phyloP scores from a whole-genome alignment of 2,888 invertebrate genomes.

The Drosophila hamatofila region DNA sequence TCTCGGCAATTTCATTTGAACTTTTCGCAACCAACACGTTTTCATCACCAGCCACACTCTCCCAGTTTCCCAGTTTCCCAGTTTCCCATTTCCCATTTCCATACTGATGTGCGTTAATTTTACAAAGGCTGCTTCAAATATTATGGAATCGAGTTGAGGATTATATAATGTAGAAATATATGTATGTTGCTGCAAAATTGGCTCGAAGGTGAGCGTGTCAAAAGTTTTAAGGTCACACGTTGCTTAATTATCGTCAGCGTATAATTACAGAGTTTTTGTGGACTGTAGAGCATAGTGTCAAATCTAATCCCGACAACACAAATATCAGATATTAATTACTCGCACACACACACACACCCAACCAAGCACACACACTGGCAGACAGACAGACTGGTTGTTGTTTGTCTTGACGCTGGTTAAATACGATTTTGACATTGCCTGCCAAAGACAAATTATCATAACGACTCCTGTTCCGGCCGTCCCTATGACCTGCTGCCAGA shows the following conservation, averaged over 20 bases:
- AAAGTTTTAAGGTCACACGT: conserved; percentile 53
- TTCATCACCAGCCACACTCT: conserved; percentile 28
- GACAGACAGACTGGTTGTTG: conserved; percentile 22
- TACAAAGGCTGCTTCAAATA: conserved; percentile 25
- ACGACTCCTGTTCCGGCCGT: conserved; percentile 21
- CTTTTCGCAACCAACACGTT: conserved; percentile 39
- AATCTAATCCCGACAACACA: conserved; percentile 45
- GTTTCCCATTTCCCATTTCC: neutral
- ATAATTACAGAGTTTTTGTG: conserved; percentile 35
- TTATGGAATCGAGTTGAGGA: conserved; percentile 19
- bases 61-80: neutral
- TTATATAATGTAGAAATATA: neutral
- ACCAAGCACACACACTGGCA: conserved; percentile 15
- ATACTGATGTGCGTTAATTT: conserved; percentile 29
- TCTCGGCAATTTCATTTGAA: conserved; percentile 45
- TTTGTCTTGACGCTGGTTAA: conserved; percentile 47
- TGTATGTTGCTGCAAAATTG: neutral
- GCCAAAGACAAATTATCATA: conserved; percentile 68
- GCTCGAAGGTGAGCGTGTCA: conserved; percentile 46
- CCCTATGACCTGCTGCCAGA: conserved; percentile 4
- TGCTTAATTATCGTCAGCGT: conserved; percentile 40
- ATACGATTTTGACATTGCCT: conserved; percentile 58
- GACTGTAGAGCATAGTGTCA: conserved; percentile 23
- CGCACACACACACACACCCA: conserved; percentile 4
- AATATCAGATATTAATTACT: conserved; percentile 54